Conservation (phyloP, 2,888 invertebrate species). For the Drosophila niveifrons region DNA sequence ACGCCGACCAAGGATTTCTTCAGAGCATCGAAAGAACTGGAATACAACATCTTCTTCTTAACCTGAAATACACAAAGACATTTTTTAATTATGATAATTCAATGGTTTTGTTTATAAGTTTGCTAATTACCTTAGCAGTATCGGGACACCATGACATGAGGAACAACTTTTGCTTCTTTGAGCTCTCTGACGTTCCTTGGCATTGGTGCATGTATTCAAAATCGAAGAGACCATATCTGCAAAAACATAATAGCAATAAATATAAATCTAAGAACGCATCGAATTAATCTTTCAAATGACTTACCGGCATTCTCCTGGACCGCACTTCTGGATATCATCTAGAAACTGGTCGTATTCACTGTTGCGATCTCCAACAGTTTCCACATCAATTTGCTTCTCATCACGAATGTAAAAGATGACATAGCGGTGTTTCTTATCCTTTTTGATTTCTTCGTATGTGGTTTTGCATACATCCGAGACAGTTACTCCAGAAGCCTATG, state of each 20-base stretch:
- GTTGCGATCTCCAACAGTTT: slow-evolving; percentile 95
- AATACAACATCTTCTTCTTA: slow-evolving; percentile 94
- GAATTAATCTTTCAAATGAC: slow-evolving; percentile 22
- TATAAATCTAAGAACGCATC: background rate
- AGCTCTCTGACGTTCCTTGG: slow-evolving; percentile 98
- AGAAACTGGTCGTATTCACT: slow-evolving; percentile 98
- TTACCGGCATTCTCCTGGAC: slow-evolving; percentile 96
- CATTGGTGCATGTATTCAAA: slow-evolving; percentile 99
- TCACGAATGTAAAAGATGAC: slow-evolving; percentile 98
- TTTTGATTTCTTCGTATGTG: slow-evolving; percentile 98
- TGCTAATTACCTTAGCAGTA: slow-evolving; percentile 91
- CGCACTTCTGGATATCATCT: slow-evolving; percentile 95
- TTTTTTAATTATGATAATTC: background rate
- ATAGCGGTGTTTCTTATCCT: slow-evolving; percentile 98
- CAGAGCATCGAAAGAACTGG: slow-evolving; percentile 98
- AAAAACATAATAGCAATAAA: slow-evolving; percentile 5
- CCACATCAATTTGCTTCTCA: slow-evolving; percentile 98
- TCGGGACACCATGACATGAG: slow-evolving; percentile 99
- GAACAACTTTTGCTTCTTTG: slow-evolving; percentile 99
- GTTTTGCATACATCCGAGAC: slow-evolving; percentile 98
- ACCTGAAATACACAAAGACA: slow-evolving; percentile 84
- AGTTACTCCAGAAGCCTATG: slow-evolving; percentile 97
- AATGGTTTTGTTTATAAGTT: background rate
- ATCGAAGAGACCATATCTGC: slow-evolving; percentile 96
- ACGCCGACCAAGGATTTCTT: slow-evolving; percentile 98